Conservation (phyloP, 2,113 vertebrate genomes). For the Zosterops borbonicus region DNA sequence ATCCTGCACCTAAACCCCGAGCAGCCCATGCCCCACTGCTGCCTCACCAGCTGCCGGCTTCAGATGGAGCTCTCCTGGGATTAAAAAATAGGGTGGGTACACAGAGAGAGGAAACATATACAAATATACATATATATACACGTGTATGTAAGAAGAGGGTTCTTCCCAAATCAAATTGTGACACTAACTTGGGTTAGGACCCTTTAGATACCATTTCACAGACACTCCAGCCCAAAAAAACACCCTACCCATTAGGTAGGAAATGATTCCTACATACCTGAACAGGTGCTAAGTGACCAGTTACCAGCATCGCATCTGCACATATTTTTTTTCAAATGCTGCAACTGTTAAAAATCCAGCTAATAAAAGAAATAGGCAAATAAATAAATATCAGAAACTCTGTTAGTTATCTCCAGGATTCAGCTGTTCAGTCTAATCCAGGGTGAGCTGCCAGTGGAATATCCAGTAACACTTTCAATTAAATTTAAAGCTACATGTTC, state of each 20-base stretch:
- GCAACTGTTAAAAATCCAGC: neutral
- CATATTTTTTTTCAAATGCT: neutral
- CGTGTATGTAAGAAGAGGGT: rapidly evolving
- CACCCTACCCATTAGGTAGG: neutral
- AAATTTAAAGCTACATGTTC: neutral
- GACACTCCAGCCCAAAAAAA: neutral
- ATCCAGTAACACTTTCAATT: neutral
- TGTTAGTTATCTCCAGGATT: neutral
- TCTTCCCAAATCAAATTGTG: neutral
- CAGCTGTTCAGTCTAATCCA: neutral
- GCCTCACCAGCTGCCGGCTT: neutral
- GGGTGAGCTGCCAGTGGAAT: neutral
- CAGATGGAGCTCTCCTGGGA: neutral
- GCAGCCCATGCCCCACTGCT: neutral
- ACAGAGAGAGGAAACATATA: neutral
- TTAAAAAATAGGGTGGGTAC: neutral
- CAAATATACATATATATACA: neutral
- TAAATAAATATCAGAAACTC: neutral
- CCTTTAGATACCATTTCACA: neutral
- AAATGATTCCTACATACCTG: neutral
- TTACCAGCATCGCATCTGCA: neutral
- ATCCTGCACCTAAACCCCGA: neutral
- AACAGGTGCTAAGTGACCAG: neutral
- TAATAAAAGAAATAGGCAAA: neutral
- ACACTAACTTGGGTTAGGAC: neutral